Conservation (phyloP, 2,113 vertebrate genomes). For the Limnothrissa miodon region DNA sequence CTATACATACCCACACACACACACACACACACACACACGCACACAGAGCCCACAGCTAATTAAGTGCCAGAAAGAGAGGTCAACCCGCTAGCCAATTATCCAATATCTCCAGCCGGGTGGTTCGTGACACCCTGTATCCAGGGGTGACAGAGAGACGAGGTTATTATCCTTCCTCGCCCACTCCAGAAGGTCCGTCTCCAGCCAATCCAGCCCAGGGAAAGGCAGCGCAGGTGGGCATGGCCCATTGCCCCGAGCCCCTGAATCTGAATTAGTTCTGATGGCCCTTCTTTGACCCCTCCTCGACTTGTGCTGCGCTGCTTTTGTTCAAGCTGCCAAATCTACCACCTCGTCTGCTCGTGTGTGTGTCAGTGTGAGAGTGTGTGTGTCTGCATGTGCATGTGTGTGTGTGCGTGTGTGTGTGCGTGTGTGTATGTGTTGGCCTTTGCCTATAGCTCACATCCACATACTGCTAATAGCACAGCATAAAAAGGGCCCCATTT, state of each 20-base stretch:
- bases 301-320: background rate
- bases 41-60: conserved; percentile 11
- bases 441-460: background rate
- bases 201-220: background rate
- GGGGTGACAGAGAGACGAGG: conserved; percentile 30
- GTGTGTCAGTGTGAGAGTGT: background rate
- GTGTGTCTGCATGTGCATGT: background rate
- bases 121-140: conserved; percentile 19
- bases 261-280: background rate
- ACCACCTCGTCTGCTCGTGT: background rate
- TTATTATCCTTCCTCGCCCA: conserved; percentile 24
- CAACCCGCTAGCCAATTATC: conserved; percentile 28
- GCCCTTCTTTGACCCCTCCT: background rate
- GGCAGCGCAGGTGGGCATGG: background rate
- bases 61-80: conserved; percentile 1
- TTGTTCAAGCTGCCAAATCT: background rate
- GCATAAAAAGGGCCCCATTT: conserved; percentile 21
- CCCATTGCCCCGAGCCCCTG: background rate
- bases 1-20: conserved; percentile 15
- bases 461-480: background rate
- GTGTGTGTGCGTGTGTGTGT: background rate
- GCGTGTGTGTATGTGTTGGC: background rate
- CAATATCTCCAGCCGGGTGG: conserved; percentile 11
- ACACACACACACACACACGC: conserved; percentile 31
- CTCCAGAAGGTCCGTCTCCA: conserved; percentile 8